A percentile compares a stretch with the other conserved stretches of the same genome.
Conservation (phyloP, 2,888 invertebrate genomes). For the Athetis lepigone region DNA sequence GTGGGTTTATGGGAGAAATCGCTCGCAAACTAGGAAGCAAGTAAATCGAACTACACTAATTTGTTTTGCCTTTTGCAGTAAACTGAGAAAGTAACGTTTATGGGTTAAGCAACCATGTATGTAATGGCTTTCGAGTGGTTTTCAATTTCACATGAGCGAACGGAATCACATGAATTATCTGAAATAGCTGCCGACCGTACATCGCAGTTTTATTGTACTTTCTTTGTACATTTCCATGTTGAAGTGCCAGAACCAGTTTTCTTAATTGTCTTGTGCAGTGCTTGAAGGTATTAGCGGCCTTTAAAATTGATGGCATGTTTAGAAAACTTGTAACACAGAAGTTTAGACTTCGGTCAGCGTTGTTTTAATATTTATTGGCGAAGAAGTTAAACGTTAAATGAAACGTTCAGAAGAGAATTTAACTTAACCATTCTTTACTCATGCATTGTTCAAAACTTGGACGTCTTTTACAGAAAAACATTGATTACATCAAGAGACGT, state of each 20-base stretch:
- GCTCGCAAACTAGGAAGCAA: slow-evolving; percentile 77
- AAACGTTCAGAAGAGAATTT: slow-evolving; percentile 19
- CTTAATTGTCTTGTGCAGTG: slow-evolving; percentile 47
- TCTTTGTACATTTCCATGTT: slow-evolving; percentile 52
- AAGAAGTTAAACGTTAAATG: slow-evolving; percentile 13
- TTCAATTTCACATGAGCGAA: slow-evolving; percentile 69
- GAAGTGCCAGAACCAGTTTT: slow-evolving; percentile 30
- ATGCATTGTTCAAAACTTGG: neutral
- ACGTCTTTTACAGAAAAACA: slow-evolving; percentile 22
- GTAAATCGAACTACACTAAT: slow-evolving; percentile 83
- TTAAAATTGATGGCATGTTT: slow-evolving; percentile 31
- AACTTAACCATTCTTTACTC: neutral
- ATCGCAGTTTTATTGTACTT: slow-evolving; percentile 56
- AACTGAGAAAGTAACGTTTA: slow-evolving; percentile 76
- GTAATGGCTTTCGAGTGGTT: slow-evolving; percentile 66
- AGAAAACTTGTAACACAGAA: slow-evolving; percentile 30
- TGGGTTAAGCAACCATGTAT: slow-evolving; percentile 73
- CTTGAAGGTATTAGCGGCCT: slow-evolving; percentile 29
- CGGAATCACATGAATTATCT: slow-evolving; percentile 59
- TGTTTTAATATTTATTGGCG: slow-evolving; percentile 39
- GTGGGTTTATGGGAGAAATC: slow-evolving; percentile 79
- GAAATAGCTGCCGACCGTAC: slow-evolving; percentile 46
- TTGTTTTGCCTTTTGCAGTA: slow-evolving; percentile 85
- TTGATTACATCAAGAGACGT: slow-evolving; percentile 49
- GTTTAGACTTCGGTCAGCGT: slow-evolving; percentile 3